Percentiles rank a stretch among this genome's conserved stretches.
These are phyloP conservation scores for Temnothorax ravouxi DNA, from an alignment of 2,888 invertebrate species.

Conservation along the genomic window DNA sequence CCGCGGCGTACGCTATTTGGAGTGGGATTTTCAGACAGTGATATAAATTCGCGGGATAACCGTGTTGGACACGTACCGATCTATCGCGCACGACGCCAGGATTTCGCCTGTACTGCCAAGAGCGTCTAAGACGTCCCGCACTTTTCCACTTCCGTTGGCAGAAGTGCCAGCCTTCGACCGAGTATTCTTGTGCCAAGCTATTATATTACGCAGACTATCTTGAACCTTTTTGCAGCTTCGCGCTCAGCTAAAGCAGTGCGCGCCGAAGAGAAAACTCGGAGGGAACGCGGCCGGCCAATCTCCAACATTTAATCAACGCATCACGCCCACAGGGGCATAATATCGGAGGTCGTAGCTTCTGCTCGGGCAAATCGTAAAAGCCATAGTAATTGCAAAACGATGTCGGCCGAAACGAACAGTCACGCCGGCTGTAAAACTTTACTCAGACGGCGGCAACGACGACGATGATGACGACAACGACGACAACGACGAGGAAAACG, in stretches of 20 bases:
- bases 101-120: constrained; percentile 33
- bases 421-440: constrained; percentile 41
- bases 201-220: constrained; percentile 46
- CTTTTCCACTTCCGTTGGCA: constrained; percentile 49
- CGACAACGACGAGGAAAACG: neutral
- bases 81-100: constrained; percentile 45
- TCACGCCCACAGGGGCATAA: constrained; percentile 40
- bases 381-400: constrained; percentile 46
- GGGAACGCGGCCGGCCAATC: neutral
- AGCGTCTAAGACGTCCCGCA: constrained; percentile 26
- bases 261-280: neutral
- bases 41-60: constrained; percentile 44
- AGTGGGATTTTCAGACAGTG: constrained; percentile 10
- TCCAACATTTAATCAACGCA: constrained; percentile 39
- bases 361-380: constrained; percentile 49
- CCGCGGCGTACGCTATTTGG: neutral
- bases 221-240: constrained; percentile 9
- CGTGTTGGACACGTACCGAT: constrained; percentile 40
- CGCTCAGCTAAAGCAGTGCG: neutral
- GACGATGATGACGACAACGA: neutral
- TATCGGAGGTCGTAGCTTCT: constrained; percentile 47
- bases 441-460: neutral
- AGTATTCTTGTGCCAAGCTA: constrained; percentile 42
- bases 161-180: constrained; percentile 37
- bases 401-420: constrained; percentile 35